These are phyloP conservation scores for Sthenelais limicola DNA, from an alignment of 2,888 invertebrate species.

Conservation along the genomic window DNA sequence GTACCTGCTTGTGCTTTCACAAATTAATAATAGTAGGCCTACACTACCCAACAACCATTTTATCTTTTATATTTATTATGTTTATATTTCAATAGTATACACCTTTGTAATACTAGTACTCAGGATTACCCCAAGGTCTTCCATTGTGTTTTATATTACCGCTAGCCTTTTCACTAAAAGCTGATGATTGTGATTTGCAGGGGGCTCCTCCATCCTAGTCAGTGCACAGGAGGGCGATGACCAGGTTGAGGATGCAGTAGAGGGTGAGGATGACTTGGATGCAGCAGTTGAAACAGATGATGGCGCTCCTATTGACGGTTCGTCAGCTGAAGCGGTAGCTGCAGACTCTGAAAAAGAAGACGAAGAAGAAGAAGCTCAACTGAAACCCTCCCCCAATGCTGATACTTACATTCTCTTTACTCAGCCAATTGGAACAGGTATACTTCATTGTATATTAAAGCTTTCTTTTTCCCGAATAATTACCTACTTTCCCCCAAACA, in stretches of 20 bases:
- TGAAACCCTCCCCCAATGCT: slow-evolving; percentile 87
- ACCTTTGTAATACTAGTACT: too few species aligned
- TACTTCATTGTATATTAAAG: too few species aligned
- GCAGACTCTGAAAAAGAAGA: slow-evolving; percentile 57
- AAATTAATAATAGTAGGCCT: too few species aligned
- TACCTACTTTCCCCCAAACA: too few species aligned
- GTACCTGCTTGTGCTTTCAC: too few species aligned
- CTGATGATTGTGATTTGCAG: not conserved
- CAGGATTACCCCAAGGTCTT: too few species aligned
- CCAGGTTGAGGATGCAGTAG: slow-evolving; percentile 60
- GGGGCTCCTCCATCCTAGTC: slow-evolving; percentile 37
- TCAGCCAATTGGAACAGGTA: slow-evolving; percentile 62
- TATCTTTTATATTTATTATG: too few species aligned
- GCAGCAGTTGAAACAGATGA: slow-evolving; percentile 68
- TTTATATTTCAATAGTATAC: too few species aligned
- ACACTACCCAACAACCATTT: too few species aligned
- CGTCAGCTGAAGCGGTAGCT: slow-evolving; percentile 27
- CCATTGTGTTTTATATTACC: too few species aligned
- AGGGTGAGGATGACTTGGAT: slow-evolving; percentile 59
- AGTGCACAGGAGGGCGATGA: slow-evolving; percentile 52
- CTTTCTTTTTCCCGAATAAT: too few species aligned
- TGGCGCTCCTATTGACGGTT: slow-evolving; percentile 48
- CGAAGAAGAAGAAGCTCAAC: slow-evolving; percentile 69
- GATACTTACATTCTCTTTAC: slow-evolving; percentile 91
- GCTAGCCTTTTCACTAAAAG: not conserved